Conservation (phyloP, 1,140 invertebrate species). For the Drosophila nigromelanica region DNA sequence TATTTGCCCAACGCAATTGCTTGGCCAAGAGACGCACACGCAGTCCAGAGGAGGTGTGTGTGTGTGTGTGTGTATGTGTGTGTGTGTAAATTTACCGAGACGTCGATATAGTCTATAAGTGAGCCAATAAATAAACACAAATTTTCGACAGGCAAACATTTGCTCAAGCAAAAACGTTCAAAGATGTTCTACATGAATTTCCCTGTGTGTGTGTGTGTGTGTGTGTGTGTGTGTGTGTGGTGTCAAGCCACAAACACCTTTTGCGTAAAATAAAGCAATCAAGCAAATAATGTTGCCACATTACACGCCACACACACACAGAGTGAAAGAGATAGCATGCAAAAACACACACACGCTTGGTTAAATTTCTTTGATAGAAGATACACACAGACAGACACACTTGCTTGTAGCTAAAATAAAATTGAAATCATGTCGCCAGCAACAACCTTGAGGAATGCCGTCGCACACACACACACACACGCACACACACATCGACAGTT, state of each 20-base stretch:
- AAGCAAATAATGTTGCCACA: constrained; percentile 83
- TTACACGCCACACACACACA: constrained; percentile 62
- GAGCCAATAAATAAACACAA: constrained; percentile 79
- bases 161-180: constrained; percentile 75
- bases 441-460: constrained; percentile 80
- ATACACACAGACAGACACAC: constrained; percentile 29
- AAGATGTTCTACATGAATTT: constrained; percentile 50
- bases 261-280: constrained; percentile 83
- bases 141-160: constrained; percentile 80
- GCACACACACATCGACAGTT: constrained; percentile 45
- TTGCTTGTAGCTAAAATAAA: constrained; percentile 67
- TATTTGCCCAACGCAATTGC: constrained; percentile 43
- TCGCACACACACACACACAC: constrained; percentile 52
- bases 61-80: not conserved
- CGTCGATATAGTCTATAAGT: constrained; percentile 57
- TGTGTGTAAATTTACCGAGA: constrained; percentile 7
- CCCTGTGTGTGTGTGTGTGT: constrained; percentile 28
- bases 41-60: not conserved
- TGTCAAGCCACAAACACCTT: constrained; percentile 82
- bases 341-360: constrained; percentile 28
- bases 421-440: constrained; percentile 70
- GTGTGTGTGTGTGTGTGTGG: constrained; percentile 44
- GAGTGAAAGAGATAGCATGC: not conserved
- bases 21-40: constrained; percentile 56
- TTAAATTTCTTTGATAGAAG: constrained; percentile 63